These are phyloP conservation scores for Nasalis larvatus DNA, from an alignment of 2,113 vertebrate species.

Conservation along the genomic window DNA sequence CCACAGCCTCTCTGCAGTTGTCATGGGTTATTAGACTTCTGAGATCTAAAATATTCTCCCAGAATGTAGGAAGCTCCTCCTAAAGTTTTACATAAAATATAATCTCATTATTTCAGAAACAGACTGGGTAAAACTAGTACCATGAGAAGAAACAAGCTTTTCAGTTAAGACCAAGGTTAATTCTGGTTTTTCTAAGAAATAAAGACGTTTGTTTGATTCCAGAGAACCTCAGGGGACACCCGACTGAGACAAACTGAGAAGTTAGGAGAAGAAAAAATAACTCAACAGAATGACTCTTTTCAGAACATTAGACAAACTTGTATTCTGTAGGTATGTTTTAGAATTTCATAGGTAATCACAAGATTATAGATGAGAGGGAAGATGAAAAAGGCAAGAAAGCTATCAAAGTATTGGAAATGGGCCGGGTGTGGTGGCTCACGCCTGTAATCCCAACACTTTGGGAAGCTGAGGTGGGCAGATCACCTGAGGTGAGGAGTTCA, in stretches of 20 bases:
- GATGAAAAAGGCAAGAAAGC: not conserved
- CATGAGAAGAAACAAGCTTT: not conserved
- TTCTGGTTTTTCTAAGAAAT: slow-evolving; percentile 54
- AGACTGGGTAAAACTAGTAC: not conserved
- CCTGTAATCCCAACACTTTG: no score
- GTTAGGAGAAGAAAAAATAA: not conserved
- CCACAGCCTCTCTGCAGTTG: not conserved
- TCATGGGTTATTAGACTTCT: not conserved
- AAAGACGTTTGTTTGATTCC: not conserved
- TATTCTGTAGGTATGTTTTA: not conserved
- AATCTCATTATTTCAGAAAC: slow-evolving; percentile 31
- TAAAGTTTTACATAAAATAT: not conserved
- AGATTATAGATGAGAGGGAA: not conserved
- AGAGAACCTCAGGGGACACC: not conserved
- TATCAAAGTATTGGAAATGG: not conserved
- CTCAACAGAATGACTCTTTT: not conserved
- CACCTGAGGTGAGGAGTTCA: no score
- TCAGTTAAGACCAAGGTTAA: slow-evolving; percentile 34
- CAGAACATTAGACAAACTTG: not conserved
- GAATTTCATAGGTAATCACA: not conserved
- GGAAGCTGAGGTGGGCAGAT: no score
- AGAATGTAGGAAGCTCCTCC: not conserved
- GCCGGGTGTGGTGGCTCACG: no score
- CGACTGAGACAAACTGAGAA: not conserved
- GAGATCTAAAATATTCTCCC: not conserved